Percentiles rank a stretch among this genome's conserved stretches.
These are phyloP conservation scores for Fratercula arctica DNA, from an alignment of 2,797 vertebrate species.

Conservation along the genomic window DNA sequence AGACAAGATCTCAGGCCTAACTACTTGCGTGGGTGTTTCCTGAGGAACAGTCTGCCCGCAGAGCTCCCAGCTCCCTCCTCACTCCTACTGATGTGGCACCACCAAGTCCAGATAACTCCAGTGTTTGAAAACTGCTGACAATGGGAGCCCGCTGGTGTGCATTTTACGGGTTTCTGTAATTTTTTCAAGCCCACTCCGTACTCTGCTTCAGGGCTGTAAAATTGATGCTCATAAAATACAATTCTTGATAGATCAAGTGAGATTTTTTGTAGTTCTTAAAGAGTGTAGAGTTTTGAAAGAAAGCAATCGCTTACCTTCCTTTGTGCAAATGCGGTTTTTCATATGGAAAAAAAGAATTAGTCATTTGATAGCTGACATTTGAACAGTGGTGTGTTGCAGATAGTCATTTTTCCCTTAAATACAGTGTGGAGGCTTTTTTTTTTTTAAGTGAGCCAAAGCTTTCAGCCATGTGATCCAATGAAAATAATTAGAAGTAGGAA, in stretches of 20 bases:
- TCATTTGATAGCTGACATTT: slow-evolving; percentile 1
- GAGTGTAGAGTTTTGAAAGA: neutral
- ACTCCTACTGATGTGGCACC: neutral
- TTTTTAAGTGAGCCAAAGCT: neutral
- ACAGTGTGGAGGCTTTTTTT: neutral
- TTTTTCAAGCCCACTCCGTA: neutral
- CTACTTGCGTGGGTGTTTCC: neutral
- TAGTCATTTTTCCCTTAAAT: neutral
- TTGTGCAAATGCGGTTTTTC: neutral
- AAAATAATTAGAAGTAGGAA: neutral
- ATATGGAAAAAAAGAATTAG: neutral
- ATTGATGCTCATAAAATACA: neutral
- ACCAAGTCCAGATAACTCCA: neutral
- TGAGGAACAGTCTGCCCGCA: neutral
- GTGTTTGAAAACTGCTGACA: neutral
- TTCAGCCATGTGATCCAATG: neutral
- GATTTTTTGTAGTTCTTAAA: neutral
- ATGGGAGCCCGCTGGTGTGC: neutral
- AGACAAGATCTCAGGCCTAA: neutral
- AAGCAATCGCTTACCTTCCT: neutral
- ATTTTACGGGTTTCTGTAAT: neutral
- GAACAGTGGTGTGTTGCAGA: neutral
- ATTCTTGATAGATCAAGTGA: neutral
- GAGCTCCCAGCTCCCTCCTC: neutral
- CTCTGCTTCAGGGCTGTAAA: neutral